Conservation (phyloP, 2,113 vertebrate genomes). For the Tragulus kanchil region DNA sequence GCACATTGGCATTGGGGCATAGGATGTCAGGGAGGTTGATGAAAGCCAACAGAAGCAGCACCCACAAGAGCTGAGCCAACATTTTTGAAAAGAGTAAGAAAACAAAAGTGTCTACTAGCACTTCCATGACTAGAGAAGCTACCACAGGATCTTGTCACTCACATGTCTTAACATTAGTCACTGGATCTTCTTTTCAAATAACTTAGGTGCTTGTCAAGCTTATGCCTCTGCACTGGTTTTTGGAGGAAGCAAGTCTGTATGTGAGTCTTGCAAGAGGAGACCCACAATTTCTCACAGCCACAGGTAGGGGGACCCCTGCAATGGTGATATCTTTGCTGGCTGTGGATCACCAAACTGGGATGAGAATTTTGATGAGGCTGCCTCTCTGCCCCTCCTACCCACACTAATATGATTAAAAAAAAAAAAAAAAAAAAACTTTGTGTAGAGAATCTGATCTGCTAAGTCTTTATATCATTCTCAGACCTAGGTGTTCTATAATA, state of each 20-base stretch:
- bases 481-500: not conserved
- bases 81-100: not conserved
- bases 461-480: not conserved
- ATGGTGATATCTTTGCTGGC: not conserved
- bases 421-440: no score
- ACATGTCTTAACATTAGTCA: not conserved
- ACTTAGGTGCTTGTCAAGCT: not conserved
- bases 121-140: not conserved
- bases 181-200: not conserved
- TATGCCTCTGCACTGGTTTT: not conserved
- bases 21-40: not conserved
- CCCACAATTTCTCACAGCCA: not conserved
- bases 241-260: not conserved
- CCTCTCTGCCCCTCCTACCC: not conserved
- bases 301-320: not conserved
- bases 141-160: not conserved
- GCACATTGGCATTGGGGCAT: not conserved
- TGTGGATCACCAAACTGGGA: not conserved
- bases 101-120: not conserved
- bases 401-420: no score
- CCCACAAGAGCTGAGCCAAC: not conserved
- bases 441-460: not conserved
- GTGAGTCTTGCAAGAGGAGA: not conserved
- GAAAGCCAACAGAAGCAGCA: not conserved
- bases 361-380: not conserved